Base-by-base conservation (phyloP, 2,797 vertebrate genomes). In the Numenius phaeopus region DNA sequence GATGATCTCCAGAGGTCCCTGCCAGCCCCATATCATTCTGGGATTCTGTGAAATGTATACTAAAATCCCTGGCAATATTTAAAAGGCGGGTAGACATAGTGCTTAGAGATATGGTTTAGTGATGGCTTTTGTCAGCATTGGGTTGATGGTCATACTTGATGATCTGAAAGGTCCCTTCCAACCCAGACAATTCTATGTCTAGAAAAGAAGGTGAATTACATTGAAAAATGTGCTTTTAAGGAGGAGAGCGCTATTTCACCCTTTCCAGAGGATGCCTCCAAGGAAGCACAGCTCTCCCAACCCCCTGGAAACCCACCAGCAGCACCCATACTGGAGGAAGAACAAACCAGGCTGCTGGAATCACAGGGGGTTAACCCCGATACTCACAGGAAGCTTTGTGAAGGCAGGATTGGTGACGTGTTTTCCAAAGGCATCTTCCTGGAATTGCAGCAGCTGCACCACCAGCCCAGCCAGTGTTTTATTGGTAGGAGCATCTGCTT, bases 331-430 rank as follows among this genome's bases (percentile, higher is more conserved):
- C 5, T 0, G 2, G 18, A 22, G 8, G 19, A 30, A 27, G 24
- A 57, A 40, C n/a, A 34, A 12, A 57, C 23, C 1, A 12, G 0
- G 1, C 19, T 11, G 57, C 6, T 32, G 47, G 7, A 9, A 3
- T 0, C n/a, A 58, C 69, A 14, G 24, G 2, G 8, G 1, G 21
- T 11, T 16, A 42, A 8, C 9, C 66, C 65, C 62, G 5, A 2
- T 90, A 98, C 99, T 99, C 97, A 99, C 99, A 88, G 99, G 99
- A 47, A 99, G 98, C 97, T 99, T 99, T 87, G 99, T 99, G 96
- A 99, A 99, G 96, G 99, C 99, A 40, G 99, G 99, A 97, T 99
- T 99, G 98, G 99, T 99, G 94, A 99, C 99, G 12, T 99, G 99
- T 93, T 99, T 99, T 66, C 99, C 99, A 89, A 99, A 99, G 59